Base-by-base conservation (phyloP, 2,888 invertebrate species). In the Lasius platythorax region DNA sequence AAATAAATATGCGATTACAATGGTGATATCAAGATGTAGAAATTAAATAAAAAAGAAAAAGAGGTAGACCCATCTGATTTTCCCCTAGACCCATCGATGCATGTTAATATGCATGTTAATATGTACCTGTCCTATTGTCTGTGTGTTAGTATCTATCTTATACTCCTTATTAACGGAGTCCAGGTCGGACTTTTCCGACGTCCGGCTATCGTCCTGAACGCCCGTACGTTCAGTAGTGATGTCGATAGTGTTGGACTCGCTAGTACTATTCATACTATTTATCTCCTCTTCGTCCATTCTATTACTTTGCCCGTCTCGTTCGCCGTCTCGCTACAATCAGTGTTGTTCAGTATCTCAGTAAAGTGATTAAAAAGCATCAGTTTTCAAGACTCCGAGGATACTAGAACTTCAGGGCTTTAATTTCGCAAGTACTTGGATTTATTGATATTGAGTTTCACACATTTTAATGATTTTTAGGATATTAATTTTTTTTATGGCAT, bases 281-380 rank as follows among this genome's bases (percentile, higher is more conserved):
- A 46, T 82, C 79, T 70, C 87, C 61, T 88, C 90, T 87, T 84
- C 87, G 85, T 87, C 91, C 83, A 85, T 86, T 85, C 82, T 73
- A 78, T 79, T 87, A 87, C 66, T 88, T 63, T 91, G 88, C 83
- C 82, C 88, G 83, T 84, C 91, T 87, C 85, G 86, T 83, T 85
- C 85, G 87, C 88, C 92, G 76, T 86, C 91, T 90, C 78, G 92
- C 93, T 93, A 93, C 82, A 93, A 93, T 82, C 92, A 93, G 91
- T 89, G 88, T 90, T 87, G 85, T 89, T 84, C 86, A 83, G 70
- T 89, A 87, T 73, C 79, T 81, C 46, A 81, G 37, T 81, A 46
- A 79, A 61, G 15, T 81, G 23, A 56, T 81, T 46, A 46, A 73
- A 61, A 37, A 61, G 33, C 61, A 81, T 33, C 72, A 79, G 46